phyloP scores from a whole-genome alignment of 1,140 invertebrate species.

The Apocrypta bakeri region DNA sequence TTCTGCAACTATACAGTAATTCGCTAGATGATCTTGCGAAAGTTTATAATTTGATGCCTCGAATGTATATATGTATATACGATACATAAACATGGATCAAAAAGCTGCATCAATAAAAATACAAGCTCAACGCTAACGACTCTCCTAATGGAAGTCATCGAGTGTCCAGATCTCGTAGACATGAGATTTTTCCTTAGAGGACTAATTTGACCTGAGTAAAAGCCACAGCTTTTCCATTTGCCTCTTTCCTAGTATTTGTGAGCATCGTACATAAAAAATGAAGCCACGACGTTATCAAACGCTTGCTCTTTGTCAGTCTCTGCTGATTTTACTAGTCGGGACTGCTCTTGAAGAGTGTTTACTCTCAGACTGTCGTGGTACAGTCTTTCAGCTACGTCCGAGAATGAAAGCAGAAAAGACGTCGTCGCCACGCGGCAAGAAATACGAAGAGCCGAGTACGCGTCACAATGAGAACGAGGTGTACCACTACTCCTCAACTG shows the following conservation, averaged over 20 bases:
- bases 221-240: not conserved
- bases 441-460: not conserved
- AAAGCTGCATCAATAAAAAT: no score
- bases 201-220: slow-evolving; percentile 11
- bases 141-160: not conserved
- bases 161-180: not conserved
- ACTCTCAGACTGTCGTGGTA: not conserved
- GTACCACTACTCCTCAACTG: slow-evolving; percentile 4
- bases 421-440: not conserved
- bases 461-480: slow-evolving; percentile 21
- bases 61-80: no score
- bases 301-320: not conserved
- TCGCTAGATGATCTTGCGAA: no score
- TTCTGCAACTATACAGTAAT: no score
- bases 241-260: not conserved
- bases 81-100: no score
- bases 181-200: not conserved
- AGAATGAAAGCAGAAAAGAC: not conserved
- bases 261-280: slow-evolving; percentile 26
- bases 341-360: slow-evolving; percentile 26
- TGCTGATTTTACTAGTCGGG: slow-evolving; percentile 5
- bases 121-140: not conserved
- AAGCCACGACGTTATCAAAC: not conserved
- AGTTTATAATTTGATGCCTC: no score
- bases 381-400: no score